Evolutionary conservation across 2,888 invertebrate genomes (phyloP).

Genomic region (Xiphydria camelus): DNA sequence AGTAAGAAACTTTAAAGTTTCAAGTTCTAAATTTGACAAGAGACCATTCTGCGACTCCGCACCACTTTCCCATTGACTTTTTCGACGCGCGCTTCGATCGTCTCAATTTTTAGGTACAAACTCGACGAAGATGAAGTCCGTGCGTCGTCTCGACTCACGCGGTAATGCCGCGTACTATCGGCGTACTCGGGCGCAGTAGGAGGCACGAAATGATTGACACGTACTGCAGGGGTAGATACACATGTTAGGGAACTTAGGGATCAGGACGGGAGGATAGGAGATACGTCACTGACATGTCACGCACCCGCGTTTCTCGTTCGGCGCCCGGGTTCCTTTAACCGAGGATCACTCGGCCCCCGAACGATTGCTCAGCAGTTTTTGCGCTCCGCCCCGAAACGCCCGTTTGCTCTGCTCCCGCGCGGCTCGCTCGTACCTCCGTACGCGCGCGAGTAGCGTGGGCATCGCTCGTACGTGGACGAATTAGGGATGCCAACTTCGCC

Average conservation of each 20-base stretch:
- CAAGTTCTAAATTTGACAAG: too few relatives aligned
- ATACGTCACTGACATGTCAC: slow-evolving; percentile 27
- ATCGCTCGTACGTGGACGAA: not conserved
- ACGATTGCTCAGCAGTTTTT: slow-evolving; percentile 52
- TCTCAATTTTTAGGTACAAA: too few relatives aligned
- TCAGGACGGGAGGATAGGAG: slow-evolving; percentile 21
- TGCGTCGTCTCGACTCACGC: too few relatives aligned
- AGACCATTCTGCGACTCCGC: too few relatives aligned
- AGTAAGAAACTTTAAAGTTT: too few relatives aligned
- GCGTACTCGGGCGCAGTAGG: slow-evolving; percentile 1
- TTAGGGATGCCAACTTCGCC: not conserved
- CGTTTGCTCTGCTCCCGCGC: slow-evolving; percentile 28
- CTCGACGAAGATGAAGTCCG: too few relatives aligned
- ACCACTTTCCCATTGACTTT: too few relatives aligned
- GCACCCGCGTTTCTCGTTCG: slow-evolving; percentile 28
- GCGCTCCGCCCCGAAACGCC: slow-evolving; percentile 51
- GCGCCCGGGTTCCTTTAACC: slow-evolving; percentile 20
- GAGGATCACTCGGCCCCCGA: slow-evolving; percentile 35
- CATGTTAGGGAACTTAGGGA: slow-evolving; percentile 30
- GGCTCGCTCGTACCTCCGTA: too few relatives aligned
- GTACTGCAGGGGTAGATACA: slow-evolving; percentile 24
- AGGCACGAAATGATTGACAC: slow-evolving; percentile 33
- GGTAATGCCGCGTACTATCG: too few relatives aligned
- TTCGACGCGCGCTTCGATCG: too few relatives aligned
- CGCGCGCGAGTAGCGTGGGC: not conserved